Evolutionary conservation across 2,888 invertebrate species (phyloP), one percentile per base, ranked within the genome.

Genomic region (Dicyrtomina minuta): DNA sequence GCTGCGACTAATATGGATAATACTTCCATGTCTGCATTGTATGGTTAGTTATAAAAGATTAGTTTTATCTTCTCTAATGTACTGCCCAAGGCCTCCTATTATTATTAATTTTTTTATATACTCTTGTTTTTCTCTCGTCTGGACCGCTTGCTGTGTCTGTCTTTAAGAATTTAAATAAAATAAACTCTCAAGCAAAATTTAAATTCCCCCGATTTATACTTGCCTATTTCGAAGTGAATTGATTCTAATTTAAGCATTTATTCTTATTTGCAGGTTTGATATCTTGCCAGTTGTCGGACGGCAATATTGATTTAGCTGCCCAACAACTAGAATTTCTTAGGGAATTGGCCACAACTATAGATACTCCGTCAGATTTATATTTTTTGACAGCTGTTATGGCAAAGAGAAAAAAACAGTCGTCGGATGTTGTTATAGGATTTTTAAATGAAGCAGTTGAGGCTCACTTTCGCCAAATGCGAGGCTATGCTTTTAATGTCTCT

Each of bases 281-380:
- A 13, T 82, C 89, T 4, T 93, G 94, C 81, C 93, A 94, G 81
- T 84, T 93, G 78, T 82, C 85, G 70, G 90, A 92, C 77, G 82
- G 82, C 43, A 90, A 90, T 33, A 86, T 87, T 2, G 89, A 90
- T 44, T 88, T 91, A 79, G 89, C 93, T 0, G 86, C 88, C 12
- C 91, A 93, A 78, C 96, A 97, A 82, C 85, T 96, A 43, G 91
- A 95, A 78, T 88, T 94, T 79, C 83, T 96, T 1, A 87, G 88
- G 80, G 93, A 95, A 82, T 84, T 91, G 24, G 89, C 92, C 82
- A 88, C 88, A 76, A 86, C 88, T 12, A 81, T 83, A 58, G 84
- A 86, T 6, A 85, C 86, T 55, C 88, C 88, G 70, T 84, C 90
- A 20, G 89, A 91, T 33, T 83, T 90, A 53, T 83, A 89, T 49